A percentile compares a stretch with the other conserved stretches of the same genome.
Conservation (phyloP, 2,797 vertebrate species). For the Sebastiscus tertius region DNA sequence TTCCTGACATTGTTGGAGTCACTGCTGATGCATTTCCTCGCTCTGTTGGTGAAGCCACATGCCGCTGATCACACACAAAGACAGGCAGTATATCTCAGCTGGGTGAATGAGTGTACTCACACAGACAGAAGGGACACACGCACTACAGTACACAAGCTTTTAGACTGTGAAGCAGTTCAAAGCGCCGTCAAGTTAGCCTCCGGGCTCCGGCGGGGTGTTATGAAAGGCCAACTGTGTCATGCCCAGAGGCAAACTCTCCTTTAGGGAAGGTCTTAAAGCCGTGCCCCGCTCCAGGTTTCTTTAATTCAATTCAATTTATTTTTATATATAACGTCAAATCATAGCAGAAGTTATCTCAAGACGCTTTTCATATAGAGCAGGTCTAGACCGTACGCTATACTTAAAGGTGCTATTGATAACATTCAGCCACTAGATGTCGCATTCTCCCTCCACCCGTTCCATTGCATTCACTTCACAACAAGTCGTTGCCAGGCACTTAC, state of each 20-base stretch:
- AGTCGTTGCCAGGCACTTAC: no score
- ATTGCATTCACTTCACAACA: no score
- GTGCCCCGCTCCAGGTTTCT: not conserved
- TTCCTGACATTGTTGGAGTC: constrained; percentile 76
- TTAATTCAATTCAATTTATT: no score
- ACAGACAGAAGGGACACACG: not conserved
- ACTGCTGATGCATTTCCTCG: constrained; percentile 72
- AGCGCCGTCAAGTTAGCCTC: not conserved
- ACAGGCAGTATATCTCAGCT: constrained; percentile 4
- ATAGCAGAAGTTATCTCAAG: no score
- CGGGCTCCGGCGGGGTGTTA: not conserved
- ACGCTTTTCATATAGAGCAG: no score
- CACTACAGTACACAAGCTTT: not conserved
- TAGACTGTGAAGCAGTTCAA: not conserved
- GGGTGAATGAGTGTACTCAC: not conserved
- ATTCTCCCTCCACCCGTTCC: no score
- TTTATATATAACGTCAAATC: no score
- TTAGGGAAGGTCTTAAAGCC: not conserved
- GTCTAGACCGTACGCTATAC: no score
- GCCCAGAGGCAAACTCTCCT: not conserved
- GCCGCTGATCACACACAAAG: constrained; percentile 20
- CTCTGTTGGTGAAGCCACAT: constrained; percentile 38
- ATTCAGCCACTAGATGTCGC: no score
- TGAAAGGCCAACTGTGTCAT: not conserved
- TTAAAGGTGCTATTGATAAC: no score